Base-by-base conservation (phyloP, 2,888 invertebrate genomes). In the Proisotoma minuta region DNA sequence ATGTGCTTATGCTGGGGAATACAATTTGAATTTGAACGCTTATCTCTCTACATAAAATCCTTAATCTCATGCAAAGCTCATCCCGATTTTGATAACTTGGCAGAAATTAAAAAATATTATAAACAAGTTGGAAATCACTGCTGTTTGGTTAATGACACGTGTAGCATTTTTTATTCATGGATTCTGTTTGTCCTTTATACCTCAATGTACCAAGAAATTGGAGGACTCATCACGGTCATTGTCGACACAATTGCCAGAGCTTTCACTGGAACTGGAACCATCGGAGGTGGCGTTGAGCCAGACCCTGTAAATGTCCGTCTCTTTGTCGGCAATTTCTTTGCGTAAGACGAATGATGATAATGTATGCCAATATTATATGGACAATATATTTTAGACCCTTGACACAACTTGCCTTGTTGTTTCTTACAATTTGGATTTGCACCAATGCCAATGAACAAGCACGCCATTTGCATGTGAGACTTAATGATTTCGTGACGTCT, bases 401-500 rank as follows among this genome's bases (percentile, higher is more conserved):
- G n/a, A n/a, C n/a, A n/a, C n/a, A n/a, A n/a, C n/a, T n/a, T n/a
- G n/a, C n/a, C n/a, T n/a, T n/a, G n/a, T n/a, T n/a, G n/a, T n/a
- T n/a, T n/a, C n/a, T n/a, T n/a, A 69, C 70, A 15, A 53, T 69
- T 24, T 68, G 66, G 65, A 68, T 69, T 50, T 70, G 70, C 0
- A 64, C 70, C 0, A 51, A 4, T 1, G 66, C 62, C 0, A 72
- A 70, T 59, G 69, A 70, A 39, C 54, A 48, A 10, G 70, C 66
- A 1, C 59, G 70, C 15, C 52, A 66, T 49, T 43, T 72, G n/a
- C 66, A 72, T 47, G 66, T 70, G 1, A 61, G 63, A 56, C 60
- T 72, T 18, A 72, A 72, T 57, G 72, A 72, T 50, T 69, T 72
- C 51, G 65, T 65, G 15, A 43, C 59, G 27, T 27, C 54, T 34